A percentile compares a stretch with the other conserved stretches of the same genome.
These are phyloP conservation scores for Leptinotarsa rubiginosa DNA, from an alignment of 2,888 invertebrate genomes.

Conservation along the genomic window DNA sequence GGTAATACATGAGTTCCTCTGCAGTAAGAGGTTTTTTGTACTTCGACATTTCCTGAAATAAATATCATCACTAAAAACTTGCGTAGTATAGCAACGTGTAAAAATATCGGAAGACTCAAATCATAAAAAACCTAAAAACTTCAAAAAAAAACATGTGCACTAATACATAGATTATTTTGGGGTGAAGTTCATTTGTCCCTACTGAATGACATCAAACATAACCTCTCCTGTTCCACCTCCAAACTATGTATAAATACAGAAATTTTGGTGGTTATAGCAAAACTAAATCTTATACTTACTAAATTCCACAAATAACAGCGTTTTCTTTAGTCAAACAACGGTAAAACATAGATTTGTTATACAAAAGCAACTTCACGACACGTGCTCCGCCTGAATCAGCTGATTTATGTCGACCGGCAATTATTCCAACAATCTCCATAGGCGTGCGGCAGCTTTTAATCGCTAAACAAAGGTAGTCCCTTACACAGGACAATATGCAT, in stretches of 20 bases:
- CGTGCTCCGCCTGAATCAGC: slow-evolving; percentile 19
- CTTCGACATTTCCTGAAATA: slow-evolving; percentile 26
- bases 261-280: slow-evolving; percentile 11
- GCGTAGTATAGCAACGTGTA: slow-evolving; percentile 19
- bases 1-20: slow-evolving; percentile 26
- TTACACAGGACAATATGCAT: slow-evolving; percentile 24
- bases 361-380: slow-evolving; percentile 19
- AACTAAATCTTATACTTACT: slow-evolving; percentile 13
- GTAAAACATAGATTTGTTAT: slow-evolving; percentile 21
- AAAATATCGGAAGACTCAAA: slow-evolving; percentile 20
- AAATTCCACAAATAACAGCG: slow-evolving; percentile 18
- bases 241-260: slow-evolving; percentile 22
- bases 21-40: slow-evolving; percentile 31
- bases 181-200: slow-evolving; percentile 23
- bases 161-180: slow-evolving; percentile 20
- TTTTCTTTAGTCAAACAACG: slow-evolving; percentile 21
- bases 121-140: slow-evolving; percentile 20
- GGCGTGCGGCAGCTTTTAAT: slow-evolving; percentile 15
- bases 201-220: slow-evolving; percentile 23
- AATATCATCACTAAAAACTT: slow-evolving; percentile 27
- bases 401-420: slow-evolving; percentile 15
- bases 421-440: slow-evolving; percentile 12
- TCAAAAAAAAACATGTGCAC: slow-evolving; percentile 20
- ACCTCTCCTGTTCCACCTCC: slow-evolving; percentile 22
- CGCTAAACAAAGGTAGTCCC: slow-evolving; percentile 22